phyloP scores from a whole-genome alignment of 2,113 vertebrate genomes.

The Anolis sagrei region DNA sequence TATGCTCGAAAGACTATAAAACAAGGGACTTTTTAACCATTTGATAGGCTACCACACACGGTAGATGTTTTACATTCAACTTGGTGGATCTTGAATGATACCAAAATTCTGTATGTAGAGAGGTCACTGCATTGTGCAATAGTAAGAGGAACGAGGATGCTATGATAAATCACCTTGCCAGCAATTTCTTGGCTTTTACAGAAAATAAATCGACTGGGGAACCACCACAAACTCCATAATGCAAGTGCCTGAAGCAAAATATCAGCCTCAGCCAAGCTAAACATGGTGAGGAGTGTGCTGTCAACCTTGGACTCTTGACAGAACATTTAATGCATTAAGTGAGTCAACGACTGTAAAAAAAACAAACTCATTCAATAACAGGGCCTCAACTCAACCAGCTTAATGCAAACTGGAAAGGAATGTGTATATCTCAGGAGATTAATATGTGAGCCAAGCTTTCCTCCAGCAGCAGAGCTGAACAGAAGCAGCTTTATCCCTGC shows the following conservation, averaged over 20 bases:
- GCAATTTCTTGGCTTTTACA: neutral
- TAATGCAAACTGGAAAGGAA: neutral
- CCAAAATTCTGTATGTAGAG: neutral
- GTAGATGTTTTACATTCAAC: neutral
- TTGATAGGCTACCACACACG: neutral
- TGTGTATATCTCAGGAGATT: neutral
- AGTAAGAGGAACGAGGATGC: neutral
- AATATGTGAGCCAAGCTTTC: neutral
- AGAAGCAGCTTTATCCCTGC: neutral
- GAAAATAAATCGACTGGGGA: neutral
- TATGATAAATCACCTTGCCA: too few species aligned
- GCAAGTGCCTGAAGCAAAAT: neutral
- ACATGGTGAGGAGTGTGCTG: neutral
- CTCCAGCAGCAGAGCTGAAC: slow-evolving; percentile 8
- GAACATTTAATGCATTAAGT: neutral
- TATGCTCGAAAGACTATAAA: neutral
- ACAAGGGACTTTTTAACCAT: neutral
- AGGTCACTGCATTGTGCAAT: neutral
- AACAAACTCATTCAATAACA: neutral
- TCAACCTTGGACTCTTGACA: neutral
- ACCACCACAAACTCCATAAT: neutral
- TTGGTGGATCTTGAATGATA: neutral
- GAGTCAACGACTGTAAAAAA: neutral
- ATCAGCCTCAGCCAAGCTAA: neutral
- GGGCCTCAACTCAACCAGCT: neutral